phyloP scores from a whole-genome alignment of 2,888 invertebrate genomes.

The Xanthorhoe spadicearia region DNA sequence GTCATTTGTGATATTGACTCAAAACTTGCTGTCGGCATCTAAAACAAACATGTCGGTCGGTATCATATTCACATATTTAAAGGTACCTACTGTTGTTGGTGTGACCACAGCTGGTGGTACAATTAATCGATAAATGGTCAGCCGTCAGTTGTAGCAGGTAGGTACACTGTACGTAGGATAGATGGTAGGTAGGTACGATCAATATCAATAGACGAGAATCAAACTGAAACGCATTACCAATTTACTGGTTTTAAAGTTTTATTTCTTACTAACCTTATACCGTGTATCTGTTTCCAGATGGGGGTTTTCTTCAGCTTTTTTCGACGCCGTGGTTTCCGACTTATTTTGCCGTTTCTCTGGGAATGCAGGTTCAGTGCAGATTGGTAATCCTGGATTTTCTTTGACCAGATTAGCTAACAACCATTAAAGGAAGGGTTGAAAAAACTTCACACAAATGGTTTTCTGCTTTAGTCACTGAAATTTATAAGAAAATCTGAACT shows the following conservation, averaged over 20 bases:
- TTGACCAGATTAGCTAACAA: conserved; percentile 10
- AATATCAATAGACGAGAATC: neutral
- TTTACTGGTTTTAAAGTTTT: no score
- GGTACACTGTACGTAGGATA: no score
- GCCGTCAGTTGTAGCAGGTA: neutral
- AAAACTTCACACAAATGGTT: conserved; percentile 11
- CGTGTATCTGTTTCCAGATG: conserved; percentile 63
- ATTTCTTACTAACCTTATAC: no score
- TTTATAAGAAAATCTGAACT: conserved; percentile 23
- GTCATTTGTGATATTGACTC: conserved; percentile 75
- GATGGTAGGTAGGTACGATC: no score
- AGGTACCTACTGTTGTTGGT: neutral
- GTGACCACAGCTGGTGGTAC: neutral
- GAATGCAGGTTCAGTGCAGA: conserved; percentile 49
- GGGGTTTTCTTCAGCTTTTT: conserved; percentile 65
- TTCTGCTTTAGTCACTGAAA: conserved; percentile 32
- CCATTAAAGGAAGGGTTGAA: conserved; percentile 18
- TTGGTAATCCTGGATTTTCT: conserved; percentile 19
- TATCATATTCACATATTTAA: no score
- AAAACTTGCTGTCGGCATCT: conserved; percentile 90
- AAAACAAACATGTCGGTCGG: conserved; percentile 18
- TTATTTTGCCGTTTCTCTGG: conserved; percentile 47
- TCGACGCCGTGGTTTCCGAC: conserved; percentile 71
- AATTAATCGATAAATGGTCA: neutral
- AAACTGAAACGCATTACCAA: conserved; percentile 34